phyloP scores from a whole-genome alignment of 2,797 vertebrate genomes.

The Sebastes vulpes region DNA sequence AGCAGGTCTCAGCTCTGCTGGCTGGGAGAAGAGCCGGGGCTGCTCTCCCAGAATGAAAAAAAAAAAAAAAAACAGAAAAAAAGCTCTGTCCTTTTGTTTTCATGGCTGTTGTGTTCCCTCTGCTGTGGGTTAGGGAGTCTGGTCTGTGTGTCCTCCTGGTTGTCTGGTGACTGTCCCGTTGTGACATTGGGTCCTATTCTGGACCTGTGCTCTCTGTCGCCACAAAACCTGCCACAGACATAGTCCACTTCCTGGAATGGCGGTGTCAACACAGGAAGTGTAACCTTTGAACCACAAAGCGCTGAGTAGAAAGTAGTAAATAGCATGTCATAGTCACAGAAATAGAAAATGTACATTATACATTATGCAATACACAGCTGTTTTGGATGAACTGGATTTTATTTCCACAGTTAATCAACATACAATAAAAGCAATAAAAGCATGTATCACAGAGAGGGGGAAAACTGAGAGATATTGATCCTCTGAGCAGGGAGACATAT shows the following conservation, averaged over 20 bases:
- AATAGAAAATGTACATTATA: background rate
- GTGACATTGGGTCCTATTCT: constrained; percentile 32
- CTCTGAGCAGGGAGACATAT: background rate
- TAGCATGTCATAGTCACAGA: background rate
- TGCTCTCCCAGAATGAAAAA: constrained; percentile 70
- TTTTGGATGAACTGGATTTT: background rate
- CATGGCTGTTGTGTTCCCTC: constrained; percentile 43
- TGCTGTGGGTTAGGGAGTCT: constrained; percentile 43
- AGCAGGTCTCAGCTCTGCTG: constrained; percentile 72
- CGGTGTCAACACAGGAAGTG: constrained; percentile 39
- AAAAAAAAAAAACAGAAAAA: constrained; percentile 42
- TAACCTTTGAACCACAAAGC: constrained; percentile 29
- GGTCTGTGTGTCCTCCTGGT: constrained; percentile 27
- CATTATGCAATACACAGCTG: background rate
- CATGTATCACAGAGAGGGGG: background rate
- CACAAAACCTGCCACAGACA: constrained; percentile 39
- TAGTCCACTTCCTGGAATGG: constrained; percentile 43
- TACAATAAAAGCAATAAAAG: background rate
- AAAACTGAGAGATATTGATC: background rate
- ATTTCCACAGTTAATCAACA: background rate
- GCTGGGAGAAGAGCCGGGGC: constrained; percentile 71
- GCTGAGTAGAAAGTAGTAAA: constrained; percentile 5
- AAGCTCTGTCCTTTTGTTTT: constrained; percentile 51
- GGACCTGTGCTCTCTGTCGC: constrained; percentile 3
- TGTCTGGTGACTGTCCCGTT: constrained; percentile 27